A percentile compares a stretch with the other conserved stretches of the same genome.
These are phyloP conservation scores for Drosophila sp. DNA, from an alignment of 1,140 invertebrate species.

Conservation along the genomic window DNA sequence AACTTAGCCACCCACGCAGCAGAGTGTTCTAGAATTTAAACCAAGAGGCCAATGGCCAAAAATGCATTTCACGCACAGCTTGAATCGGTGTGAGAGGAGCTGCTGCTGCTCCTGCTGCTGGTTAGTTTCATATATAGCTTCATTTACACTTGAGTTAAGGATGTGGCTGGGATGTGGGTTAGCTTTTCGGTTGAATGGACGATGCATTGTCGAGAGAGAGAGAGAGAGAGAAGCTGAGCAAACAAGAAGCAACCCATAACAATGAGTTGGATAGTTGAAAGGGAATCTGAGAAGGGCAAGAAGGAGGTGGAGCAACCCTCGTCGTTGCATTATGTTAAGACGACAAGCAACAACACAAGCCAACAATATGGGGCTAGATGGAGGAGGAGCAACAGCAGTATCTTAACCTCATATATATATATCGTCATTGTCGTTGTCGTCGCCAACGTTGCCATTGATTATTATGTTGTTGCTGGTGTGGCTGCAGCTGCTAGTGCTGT, in stretches of 20 bases:
- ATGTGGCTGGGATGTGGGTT: slow-evolving; percentile 47
- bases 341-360: slow-evolving; percentile 30
- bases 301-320: not conserved
- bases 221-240: slow-evolving; percentile 41
- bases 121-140: slow-evolving; percentile 48
- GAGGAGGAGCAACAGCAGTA: slow-evolving; percentile 24
- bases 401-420: slow-evolving; percentile 45
- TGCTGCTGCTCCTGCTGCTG: not conserved
- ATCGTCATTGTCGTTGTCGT: slow-evolving; percentile 52
- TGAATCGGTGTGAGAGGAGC: slow-evolving; percentile 6
- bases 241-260: slow-evolving; percentile 67
- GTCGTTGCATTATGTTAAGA: slow-evolving; percentile 50
- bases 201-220: slow-evolving; percentile 50
- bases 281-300: not conserved
- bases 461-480: slow-evolving; percentile 50
- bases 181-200: slow-evolving; percentile 74
- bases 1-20: slow-evolving; percentile 43
- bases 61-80: slow-evolving; percentile 46
- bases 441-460: slow-evolving; percentile 57
- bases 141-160: slow-evolving; percentile 59
- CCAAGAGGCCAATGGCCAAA: slow-evolving; percentile 58
- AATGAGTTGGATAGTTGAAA: slow-evolving; percentile 30
- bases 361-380: slow-evolving; percentile 29
- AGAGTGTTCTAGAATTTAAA: slow-evolving; percentile 39
- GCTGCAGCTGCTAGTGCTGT: slow-evolving; percentile 5